These are phyloP conservation scores for Vanessa cardui DNA, from an alignment of 2,888 invertebrate species.

Conservation along the genomic window DNA sequence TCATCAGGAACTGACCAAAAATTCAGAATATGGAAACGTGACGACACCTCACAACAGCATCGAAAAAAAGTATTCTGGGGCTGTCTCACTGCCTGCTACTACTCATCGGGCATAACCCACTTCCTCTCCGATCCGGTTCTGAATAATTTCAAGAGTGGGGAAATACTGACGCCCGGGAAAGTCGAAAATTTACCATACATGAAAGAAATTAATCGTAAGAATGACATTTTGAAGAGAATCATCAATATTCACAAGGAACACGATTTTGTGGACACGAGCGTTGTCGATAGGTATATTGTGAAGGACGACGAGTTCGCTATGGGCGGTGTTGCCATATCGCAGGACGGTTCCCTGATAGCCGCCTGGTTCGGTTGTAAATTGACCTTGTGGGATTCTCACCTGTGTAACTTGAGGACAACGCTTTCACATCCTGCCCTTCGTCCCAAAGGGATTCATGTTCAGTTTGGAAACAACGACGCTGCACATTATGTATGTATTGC, in stretches of 20 bases:
- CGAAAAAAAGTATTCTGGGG: constrained; percentile 55
- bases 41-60: constrained; percentile 48
- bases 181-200: constrained; percentile 54
- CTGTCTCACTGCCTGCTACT: constrained; percentile 74
- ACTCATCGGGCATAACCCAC: constrained; percentile 68
- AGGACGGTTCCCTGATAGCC: constrained; percentile 77
- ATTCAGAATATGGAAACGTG: constrained; percentile 70
- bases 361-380: constrained; percentile 78
- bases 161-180: constrained; percentile 38
- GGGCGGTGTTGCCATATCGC: constrained; percentile 74
- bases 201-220: constrained; percentile 43
- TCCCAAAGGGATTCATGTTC: constrained; percentile 69
- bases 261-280: constrained; percentile 43
- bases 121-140: constrained; percentile 61
- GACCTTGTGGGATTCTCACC: constrained; percentile 74
- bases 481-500: constrained; percentile 68
- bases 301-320: constrained; percentile 58
- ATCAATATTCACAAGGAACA: constrained; percentile 67
- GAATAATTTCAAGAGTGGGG: constrained; percentile 62
- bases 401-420: constrained; percentile 66
- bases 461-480: constrained; percentile 72
- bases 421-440: constrained; percentile 72
- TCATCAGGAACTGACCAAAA: constrained; percentile 74
- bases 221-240: constrained; percentile 62
- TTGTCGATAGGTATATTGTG: constrained; percentile 44